Percentiles rank a stretch among this genome's conserved stretches.
These are phyloP conservation scores for Sparus aurata DNA, from an alignment of 2,797 vertebrate genomes.

Conservation along the genomic window DNA sequence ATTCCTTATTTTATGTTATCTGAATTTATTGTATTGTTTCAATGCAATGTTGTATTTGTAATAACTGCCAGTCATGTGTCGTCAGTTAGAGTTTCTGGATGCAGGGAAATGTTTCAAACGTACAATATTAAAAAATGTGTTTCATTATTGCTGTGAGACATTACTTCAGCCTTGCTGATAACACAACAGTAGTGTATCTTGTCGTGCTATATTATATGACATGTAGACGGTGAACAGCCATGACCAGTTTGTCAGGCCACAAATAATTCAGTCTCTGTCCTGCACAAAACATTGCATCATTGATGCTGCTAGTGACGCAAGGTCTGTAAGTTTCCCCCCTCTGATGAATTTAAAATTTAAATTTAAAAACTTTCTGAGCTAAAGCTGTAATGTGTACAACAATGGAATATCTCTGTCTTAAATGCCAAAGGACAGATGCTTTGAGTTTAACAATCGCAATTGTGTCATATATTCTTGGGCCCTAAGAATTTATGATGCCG, in stretches of 20 bases:
- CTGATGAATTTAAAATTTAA: not conserved
- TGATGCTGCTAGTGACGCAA: not conserved
- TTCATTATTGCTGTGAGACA: not conserved
- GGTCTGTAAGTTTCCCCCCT: not conserved
- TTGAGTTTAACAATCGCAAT: not conserved
- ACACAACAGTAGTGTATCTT: not conserved
- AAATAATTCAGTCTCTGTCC: not conserved
- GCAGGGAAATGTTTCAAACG: constrained; percentile 5
- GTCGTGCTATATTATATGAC: not conserved
- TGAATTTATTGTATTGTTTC: not conserved
- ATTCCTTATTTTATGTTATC: not conserved
- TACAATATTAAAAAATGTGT: not conserved
- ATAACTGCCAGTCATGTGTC: not conserved
- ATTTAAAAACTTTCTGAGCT: not conserved
- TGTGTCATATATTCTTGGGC: not conserved
- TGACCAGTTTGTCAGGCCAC: constrained; percentile 3
- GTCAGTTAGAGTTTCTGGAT: not conserved
- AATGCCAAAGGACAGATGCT: not conserved
- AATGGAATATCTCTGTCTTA: not conserved
- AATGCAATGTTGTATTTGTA: not conserved
- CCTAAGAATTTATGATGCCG: not conserved
- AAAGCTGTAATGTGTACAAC: not conserved
- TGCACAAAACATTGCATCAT: not conserved
- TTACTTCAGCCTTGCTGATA: not conserved
- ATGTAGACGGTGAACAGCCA: constrained; percentile 11